Percentiles rank a stretch among this genome's conserved stretches.
phyloP scores from a whole-genome alignment of 2,797 vertebrate genomes.

The Cynodonichthys magdalenae region DNA sequence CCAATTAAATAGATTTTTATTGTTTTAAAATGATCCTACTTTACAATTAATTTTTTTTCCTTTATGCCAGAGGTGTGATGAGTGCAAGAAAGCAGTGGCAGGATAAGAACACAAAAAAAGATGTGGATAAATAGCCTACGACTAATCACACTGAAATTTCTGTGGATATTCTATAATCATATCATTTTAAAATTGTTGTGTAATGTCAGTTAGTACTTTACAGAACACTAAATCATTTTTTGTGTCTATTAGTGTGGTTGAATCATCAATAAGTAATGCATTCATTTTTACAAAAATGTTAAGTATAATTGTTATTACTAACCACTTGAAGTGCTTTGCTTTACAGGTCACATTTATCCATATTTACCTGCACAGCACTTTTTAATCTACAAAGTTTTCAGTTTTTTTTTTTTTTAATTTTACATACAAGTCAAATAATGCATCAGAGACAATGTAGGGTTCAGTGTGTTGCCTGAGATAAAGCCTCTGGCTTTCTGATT shows the following conservation, averaged over 20 bases:
- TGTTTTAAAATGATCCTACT: not conserved
- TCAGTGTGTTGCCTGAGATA: not conserved
- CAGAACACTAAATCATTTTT: not conserved
- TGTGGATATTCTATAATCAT: no score
- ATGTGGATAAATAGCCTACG: not conserved
- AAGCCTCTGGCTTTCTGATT: no score
- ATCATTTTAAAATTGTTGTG: no score
- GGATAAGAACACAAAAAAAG: not conserved
- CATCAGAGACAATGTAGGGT: not conserved
- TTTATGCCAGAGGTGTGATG: not conserved
- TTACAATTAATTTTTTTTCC: no score
- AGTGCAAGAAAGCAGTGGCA: not conserved
- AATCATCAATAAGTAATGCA: not conserved
- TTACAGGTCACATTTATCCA: not conserved
- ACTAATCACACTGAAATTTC: no score
- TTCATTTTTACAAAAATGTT: not conserved
- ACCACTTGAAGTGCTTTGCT: not conserved
- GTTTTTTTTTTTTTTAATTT: not conserved
- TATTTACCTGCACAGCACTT: not conserved
- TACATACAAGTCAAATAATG: not conserved
- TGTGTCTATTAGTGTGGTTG: not conserved
- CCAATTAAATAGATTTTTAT: not conserved
- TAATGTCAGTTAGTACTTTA: not conserved
- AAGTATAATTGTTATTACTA: not conserved
- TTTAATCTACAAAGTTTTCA: not conserved